Evolutionary conservation across 2,888 invertebrate species (phyloP).

Genomic region (Eledona agricola): DNA sequence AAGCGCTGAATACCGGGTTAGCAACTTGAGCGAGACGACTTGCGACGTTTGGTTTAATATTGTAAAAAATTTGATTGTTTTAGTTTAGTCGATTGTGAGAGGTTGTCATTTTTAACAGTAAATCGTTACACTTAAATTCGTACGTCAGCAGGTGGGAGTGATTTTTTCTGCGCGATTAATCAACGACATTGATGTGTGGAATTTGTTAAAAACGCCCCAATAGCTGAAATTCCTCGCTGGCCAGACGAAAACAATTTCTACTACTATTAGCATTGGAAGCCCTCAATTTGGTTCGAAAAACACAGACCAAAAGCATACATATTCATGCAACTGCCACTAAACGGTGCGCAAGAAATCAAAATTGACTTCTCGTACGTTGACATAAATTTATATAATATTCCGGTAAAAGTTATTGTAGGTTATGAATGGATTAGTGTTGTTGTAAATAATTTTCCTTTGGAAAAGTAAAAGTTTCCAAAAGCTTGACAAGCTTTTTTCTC

Average conservation of each 20-base stretch:
- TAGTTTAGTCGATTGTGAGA: too few species aligned
- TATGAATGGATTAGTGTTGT: constrained; percentile 21
- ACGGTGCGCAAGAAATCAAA: constrained; percentile 11
- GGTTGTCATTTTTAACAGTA: constrained; percentile 19
- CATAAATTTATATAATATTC: constrained; percentile 27
- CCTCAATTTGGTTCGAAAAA: constrained; percentile 14
- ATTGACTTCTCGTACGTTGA: constrained; percentile 25
- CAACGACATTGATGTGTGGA: not conserved
- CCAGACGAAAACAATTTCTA: constrained; percentile 15
- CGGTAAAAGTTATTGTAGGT: constrained; percentile 21
- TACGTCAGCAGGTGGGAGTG: constrained; percentile 3
- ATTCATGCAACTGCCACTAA: too few species aligned
- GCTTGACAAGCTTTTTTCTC: too few species aligned
- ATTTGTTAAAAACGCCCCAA: constrained; percentile 1
- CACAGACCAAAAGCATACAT: constrained; percentile 7
- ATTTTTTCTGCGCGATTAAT: constrained; percentile 3
- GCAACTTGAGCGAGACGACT: too few species aligned
- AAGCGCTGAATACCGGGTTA: too few species aligned
- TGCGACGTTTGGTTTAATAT: too few species aligned
- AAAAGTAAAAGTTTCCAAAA: constrained; percentile 27
- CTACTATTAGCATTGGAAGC: constrained; percentile 7
- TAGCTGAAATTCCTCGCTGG: constrained; percentile 5
- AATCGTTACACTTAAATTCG: constrained; percentile 10
- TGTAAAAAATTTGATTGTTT: too few species aligned
- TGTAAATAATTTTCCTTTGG: constrained; percentile 15